Conservation (phyloP, 35 echinoderm and acorn worm species). For the Holothuria glaberrima region DNA sequence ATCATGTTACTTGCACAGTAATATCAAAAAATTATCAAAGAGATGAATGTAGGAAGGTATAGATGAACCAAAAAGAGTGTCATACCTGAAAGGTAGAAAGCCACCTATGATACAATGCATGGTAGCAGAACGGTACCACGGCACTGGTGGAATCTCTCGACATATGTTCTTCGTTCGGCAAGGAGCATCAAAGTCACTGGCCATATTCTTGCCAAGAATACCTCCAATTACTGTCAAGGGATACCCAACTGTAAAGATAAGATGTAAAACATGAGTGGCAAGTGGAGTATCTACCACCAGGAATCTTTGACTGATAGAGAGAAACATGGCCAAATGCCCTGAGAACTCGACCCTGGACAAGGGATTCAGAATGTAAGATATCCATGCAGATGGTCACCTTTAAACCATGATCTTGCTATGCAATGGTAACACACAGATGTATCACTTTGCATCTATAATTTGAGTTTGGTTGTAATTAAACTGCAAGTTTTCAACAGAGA, state of each 20-base stretch:
- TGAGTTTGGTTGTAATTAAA: neutral
- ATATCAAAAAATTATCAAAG: no score
- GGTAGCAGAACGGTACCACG: slow-evolving; percentile 89
- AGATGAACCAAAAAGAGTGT: no score
- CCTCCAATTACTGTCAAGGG: slow-evolving; percentile 96
- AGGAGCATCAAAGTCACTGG: slow-evolving; percentile 88
- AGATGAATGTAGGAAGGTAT: no score
- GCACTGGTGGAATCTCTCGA: slow-evolving; percentile 89
- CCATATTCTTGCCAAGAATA: slow-evolving; percentile 96
- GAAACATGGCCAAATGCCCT: no score
- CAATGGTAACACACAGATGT: neutral
- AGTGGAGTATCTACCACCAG: no score
- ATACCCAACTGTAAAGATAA: slow-evolving; percentile 82
- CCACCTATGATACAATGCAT: slow-evolving; percentile 91
- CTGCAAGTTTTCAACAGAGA: neutral
- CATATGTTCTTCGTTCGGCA: slow-evolving; percentile 97
- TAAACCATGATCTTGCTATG: no score
- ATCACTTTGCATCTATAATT: neutral
- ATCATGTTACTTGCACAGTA: no score
- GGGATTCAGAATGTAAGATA: no score
- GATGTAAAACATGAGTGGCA: no score
- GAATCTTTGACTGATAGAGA: no score
- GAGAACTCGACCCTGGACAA: no score
- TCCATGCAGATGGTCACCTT: no score
- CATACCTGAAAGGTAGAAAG: slow-evolving; percentile 99